Conservation (phyloP, 2,888 invertebrate genomes). For the Aphrophora alni region DNA sequence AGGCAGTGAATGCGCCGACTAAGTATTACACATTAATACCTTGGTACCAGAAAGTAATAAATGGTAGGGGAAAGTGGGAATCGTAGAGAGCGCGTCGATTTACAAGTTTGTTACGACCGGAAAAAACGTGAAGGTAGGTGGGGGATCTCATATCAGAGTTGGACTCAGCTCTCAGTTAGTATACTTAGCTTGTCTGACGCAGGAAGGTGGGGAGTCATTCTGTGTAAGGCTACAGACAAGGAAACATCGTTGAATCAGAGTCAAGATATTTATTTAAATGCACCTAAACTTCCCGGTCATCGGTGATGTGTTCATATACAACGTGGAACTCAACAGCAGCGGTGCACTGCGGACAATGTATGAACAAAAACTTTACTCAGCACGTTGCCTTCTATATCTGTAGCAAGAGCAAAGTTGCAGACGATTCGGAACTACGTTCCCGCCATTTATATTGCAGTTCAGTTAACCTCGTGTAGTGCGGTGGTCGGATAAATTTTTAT, state of each 20-base stretch:
- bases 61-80: slow-evolving; percentile 2
- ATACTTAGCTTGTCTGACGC: not conserved
- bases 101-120: not conserved
- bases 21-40: too few species aligned
- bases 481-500: not conserved
- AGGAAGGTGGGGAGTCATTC: slow-evolving; percentile 28
- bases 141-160: not conserved
- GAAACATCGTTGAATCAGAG: not conserved
- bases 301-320: slow-evolving; percentile 32
- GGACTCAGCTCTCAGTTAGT: not conserved
- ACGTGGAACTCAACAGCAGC: slow-evolving; percentile 29
- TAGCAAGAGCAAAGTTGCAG: slow-evolving; percentile 18
- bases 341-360: slow-evolving; percentile 33
- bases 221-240: not conserved
- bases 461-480: slow-evolving; percentile 32
- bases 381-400: slow-evolving; percentile 31
- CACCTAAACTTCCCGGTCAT: slow-evolving; percentile 21
- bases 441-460: slow-evolving; percentile 31
- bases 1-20: too few species aligned
- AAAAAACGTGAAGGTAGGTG: not conserved
- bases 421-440: slow-evolving; percentile 27
- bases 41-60: not conserved
- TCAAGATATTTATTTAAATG: not conserved
- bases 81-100: not conserved
- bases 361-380: slow-evolving; percentile 13